Conservation (phyloP, 1,140 invertebrate species). For the Adoxophyes honmai region DNA sequence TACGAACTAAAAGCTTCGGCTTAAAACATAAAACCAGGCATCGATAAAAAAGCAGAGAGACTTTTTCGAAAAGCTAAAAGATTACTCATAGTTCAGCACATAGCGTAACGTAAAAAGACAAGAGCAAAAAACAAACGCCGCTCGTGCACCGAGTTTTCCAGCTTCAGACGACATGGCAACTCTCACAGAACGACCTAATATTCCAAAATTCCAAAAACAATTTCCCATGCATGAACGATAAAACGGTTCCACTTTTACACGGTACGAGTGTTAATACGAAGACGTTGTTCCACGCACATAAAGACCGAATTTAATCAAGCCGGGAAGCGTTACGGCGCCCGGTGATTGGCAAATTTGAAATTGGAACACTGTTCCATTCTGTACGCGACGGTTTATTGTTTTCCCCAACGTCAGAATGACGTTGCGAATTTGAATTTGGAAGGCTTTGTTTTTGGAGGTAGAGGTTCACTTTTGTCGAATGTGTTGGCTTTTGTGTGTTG, state of each 20-base stretch:
- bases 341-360: conserved; percentile 35
- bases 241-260: conserved; percentile 4
- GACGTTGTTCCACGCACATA: conserved; percentile 31
- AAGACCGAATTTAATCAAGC: conserved; percentile 54
- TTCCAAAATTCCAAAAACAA: background rate
- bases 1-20: too few species aligned
- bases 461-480: conserved; percentile 3
- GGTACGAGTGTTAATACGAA: conserved; percentile 29
- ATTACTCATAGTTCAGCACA: too few species aligned
- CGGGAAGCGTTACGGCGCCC: conserved; percentile 23
- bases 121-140: too few species aligned
- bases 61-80: too few species aligned
- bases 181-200: background rate
- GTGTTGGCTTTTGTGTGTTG: background rate
- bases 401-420: conserved; percentile 1
- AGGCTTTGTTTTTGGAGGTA: background rate
- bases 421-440: conserved; percentile 9
- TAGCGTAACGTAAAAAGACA: too few species aligned
- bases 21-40: too few species aligned
- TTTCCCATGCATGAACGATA: conserved; percentile 2
- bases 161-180: too few species aligned
- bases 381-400: conserved; percentile 23
- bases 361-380: conserved; percentile 45
- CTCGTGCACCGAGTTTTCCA: too few species aligned
- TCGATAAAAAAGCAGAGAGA: too few species aligned